Base-by-base conservation (phyloP, 2,888 invertebrate genomes). In the Lasioglossum pauxillum region DNA sequence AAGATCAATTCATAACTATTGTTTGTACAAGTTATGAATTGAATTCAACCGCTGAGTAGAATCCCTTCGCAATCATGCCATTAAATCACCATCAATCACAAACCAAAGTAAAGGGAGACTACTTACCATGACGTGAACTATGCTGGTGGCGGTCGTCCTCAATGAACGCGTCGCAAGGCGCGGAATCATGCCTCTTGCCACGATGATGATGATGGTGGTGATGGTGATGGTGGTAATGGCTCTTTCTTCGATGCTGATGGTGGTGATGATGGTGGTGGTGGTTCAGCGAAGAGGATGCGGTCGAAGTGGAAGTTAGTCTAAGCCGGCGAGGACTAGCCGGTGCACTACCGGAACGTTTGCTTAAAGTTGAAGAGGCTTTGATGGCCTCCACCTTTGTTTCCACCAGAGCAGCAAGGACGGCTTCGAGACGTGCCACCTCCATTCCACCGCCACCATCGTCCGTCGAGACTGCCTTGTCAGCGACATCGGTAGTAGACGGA, bases 381-480 rank as follows among this genome's bases (percentile, higher is more conserved):
- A 96, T 95, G 93, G 97, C 96, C 95, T 97, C 96, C 94, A 97
- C 96, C 96, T 97, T 97, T 92, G 96, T 97, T 95, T 97, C 97
- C 89, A 97, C 97, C 88, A 97, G 96, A 90, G 97, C 97, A 80
- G 97, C 96, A 91, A 97, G 96, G 89, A 97, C 97, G 76, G 97
- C 97, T 95, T 97, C 97, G 93, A 97, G 96, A 91, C 97, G 96
- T 88, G 97, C 96, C 94, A 97, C 96, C 93, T 96, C 96, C 92
- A 95, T 93, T 87, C 95, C 95, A 78, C 92, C 92, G 80, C 93
- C 93, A 86, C 94, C 94, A 75, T 93, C 93, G 95, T 97, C 97
- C 92, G 97, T 97, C 94, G 97, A 97, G 91, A 97, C 97, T 92
- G 97, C 96, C 95, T 97, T 97, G 96, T 97, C 97, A 94, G 96